These are phyloP conservation scores for Poeciliopsis infans DNA, from an alignment of 2,797 vertebrate genomes.

Conservation along the genomic window DNA sequence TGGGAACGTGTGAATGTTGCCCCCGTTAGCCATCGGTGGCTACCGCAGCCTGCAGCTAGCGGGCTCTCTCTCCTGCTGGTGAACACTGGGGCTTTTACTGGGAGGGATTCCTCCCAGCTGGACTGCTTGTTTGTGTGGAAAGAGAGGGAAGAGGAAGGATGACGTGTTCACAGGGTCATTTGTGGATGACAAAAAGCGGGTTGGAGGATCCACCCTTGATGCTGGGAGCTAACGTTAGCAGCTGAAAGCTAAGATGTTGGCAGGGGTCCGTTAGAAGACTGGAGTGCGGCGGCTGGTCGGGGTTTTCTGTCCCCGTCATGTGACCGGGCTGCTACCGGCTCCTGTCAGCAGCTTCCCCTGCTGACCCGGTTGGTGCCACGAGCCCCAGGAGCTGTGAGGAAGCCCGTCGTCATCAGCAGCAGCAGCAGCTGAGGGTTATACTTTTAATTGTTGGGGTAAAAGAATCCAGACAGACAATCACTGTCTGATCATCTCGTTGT, in stretches of 20 bases:
- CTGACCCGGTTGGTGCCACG: background rate
- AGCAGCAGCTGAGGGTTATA: background rate
- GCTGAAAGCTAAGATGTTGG: background rate
- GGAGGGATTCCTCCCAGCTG: background rate
- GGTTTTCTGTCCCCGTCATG: background rate
- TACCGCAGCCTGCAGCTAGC: slow-evolving; percentile 15
- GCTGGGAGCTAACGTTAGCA: background rate
- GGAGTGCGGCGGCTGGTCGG: background rate
- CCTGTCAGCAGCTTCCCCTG: background rate
- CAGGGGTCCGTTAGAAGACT: background rate
- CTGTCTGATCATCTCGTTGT: background rate
- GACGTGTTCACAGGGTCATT: background rate
- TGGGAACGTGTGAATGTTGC: background rate
- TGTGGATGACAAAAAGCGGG: background rate
- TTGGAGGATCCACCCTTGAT: background rate
- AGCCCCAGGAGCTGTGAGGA: background rate
- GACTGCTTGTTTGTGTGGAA: background rate
- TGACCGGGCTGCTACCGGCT: background rate
- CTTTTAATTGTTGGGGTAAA: background rate
- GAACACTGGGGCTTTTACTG: background rate
- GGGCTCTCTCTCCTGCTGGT: background rate
- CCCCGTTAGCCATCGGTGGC: background rate
- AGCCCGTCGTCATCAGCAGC: background rate
- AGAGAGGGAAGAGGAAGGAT: background rate
- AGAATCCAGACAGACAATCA: background rate